Base-by-base conservation (phyloP, 2,797 vertebrate genomes). In the Clarias laeviceps region DNA sequence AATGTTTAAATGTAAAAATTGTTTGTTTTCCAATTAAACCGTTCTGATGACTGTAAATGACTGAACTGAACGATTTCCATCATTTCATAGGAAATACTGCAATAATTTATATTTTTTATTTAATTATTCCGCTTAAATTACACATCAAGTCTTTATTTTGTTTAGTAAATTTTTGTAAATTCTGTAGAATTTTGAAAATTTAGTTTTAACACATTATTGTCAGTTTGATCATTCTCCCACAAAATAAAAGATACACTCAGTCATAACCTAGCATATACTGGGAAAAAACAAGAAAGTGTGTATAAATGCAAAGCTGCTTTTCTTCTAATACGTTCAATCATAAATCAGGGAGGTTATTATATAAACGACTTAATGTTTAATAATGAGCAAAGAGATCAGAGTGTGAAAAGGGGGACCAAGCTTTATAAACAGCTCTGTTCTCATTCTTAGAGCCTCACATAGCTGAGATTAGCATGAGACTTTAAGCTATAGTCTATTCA, bases 401-500 rank as follows among this genome's bases (percentile, higher is more conserved):
- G 24, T 57, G 27, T 50, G 29, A 66, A 65, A 50, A 76, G 34
- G 45, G 18, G 22, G 18, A 50, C 37, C 14, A 20, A 59, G 27
- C 37, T 14, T 80, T 80, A 65, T 50, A 50, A 80, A 80, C 78
- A 65, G 61, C 50, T 73, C 66, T 73, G 11, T 64, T 70, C 64
- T 77, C 37, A 9, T 78, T n/a, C 54, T 86, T 40, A 80, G 24
- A 83, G 81, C 66, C 27, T 87, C 45, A 56, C 68, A 70, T 37
- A 72, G 74, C 81, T 80, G 40, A 84, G 83, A 61, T 84, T 84
- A 70, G 76, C 54, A 65, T 84, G 83, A 65, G 74, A 69, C 64
- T 79, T 68, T 37, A 78, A 77, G 66, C 56, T 86, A 45, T 45
- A 62, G 82, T 76, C 85, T 86, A 83, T 86, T 83, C 82, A 86